Percentiles rank a stretch among this genome's conserved stretches.
phyloP scores from a whole-genome alignment of 1,140 invertebrate genomes.

The Heterodera carotae region DNA sequence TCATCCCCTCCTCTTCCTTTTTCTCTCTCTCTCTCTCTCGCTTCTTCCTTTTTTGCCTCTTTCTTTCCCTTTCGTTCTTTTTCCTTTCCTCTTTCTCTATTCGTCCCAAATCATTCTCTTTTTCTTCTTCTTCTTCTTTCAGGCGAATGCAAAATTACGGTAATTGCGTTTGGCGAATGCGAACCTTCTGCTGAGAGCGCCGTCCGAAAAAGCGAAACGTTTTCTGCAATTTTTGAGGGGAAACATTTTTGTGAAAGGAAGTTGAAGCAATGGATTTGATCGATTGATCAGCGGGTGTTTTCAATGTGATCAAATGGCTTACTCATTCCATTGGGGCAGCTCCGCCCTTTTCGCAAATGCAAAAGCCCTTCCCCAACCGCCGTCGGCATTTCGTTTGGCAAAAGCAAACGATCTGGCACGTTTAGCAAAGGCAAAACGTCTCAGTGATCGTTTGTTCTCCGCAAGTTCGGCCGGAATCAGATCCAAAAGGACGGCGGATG shows the following conservation, averaged over 20 bases:
- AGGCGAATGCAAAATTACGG: slow-evolving; percentile 1
- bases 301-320: not conserved
- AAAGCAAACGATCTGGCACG: slow-evolving; percentile 21
- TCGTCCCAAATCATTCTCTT: not conserved
- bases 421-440: slow-evolving; percentile 28
- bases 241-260: not conserved
- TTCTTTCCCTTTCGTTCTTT: too few species aligned
- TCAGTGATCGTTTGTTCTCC: slow-evolving; percentile 3
- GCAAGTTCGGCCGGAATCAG: not conserved
- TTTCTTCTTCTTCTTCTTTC: not conserved
- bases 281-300: too few species aligned
- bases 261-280: too few species aligned
- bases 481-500: not conserved
- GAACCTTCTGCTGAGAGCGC: not conserved
- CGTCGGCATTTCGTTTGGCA: slow-evolving; percentile 17
- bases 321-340: not conserved
- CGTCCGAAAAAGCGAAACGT: slow-evolving; percentile 10
- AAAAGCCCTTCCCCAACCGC: slow-evolving; percentile 10
- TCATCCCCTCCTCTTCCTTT: too few species aligned
- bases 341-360: slow-evolving; percentile 21
- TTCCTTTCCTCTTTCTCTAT: too few species aligned
- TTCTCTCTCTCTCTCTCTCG: not conserved
- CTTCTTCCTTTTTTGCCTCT: not conserved
- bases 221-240: not conserved
- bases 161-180: slow-evolving; percentile 9